Conservation (phyloP, 2,888 invertebrate species). For the Rosalia funebris region DNA sequence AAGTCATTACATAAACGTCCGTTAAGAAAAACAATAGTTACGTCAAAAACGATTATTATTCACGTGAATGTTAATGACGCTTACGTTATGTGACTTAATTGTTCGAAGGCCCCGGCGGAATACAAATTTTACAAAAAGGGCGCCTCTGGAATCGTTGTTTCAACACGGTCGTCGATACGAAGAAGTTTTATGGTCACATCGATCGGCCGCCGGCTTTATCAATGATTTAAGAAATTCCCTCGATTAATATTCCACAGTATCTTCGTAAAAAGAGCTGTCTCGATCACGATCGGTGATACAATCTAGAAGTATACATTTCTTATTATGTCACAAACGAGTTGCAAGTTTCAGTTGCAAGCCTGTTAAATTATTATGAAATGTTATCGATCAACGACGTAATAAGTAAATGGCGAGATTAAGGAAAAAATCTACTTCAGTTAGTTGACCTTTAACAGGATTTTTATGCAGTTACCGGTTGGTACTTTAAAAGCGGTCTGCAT, state of each 20-base stretch:
- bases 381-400: slow-evolving; percentile 3
- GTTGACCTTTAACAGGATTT: not conserved
- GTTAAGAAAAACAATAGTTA: not conserved
- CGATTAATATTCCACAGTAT: slow-evolving; percentile 6
- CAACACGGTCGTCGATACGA: not conserved
- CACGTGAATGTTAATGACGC: slow-evolving; percentile 4
- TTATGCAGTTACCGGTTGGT: no score
- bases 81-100: slow-evolving; percentile 3
- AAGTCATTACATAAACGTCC: not conserved
- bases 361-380: slow-evolving; percentile 10
- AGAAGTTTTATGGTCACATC: slow-evolving; percentile 1
- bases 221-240: slow-evolving; percentile 4
- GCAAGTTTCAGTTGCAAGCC: slow-evolving; percentile 2
- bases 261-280: slow-evolving; percentile 4
- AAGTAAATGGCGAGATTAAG: not conserved
- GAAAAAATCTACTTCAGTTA: not conserved
- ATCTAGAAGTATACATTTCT: not conserved
- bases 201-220: not conserved
- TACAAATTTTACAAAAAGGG: not conserved
- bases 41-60: not conserved
- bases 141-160: not conserved
- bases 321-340: slow-evolving; percentile 19
- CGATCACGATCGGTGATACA: slow-evolving; percentile 1
- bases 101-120: not conserved
- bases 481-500: no score